Percentiles rank a stretch among this genome's conserved stretches.
Evolutionary conservation across 2,888 invertebrate species (phyloP).

Genomic region (Parelbella ahira): DNA sequence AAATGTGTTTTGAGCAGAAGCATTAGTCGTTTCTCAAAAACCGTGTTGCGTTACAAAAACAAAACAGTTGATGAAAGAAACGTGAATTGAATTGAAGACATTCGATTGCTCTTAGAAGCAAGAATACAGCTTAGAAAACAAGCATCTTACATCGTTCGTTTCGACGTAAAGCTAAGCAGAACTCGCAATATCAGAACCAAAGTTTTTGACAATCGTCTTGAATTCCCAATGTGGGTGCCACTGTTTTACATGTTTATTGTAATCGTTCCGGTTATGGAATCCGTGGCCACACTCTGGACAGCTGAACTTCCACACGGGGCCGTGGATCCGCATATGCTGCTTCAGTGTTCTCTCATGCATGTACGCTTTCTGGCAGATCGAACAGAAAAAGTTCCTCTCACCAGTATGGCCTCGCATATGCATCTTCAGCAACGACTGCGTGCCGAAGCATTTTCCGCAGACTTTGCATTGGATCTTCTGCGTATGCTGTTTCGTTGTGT

Average conservation of each 20-base stretch:
- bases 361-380: constrained; percentile 63
- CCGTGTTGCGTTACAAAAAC: no score
- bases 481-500: constrained; percentile 65
- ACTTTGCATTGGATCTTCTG: constrained; percentile 64
- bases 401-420: constrained; percentile 65
- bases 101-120: no score
- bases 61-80: no score
- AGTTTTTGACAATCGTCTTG: constrained; percentile 54
- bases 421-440: constrained; percentile 59
- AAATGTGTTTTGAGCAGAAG: no score
- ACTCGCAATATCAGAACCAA: constrained; percentile 38
- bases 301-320: constrained; percentile 54
- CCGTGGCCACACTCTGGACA: constrained; percentile 63
- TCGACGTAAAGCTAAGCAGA: neutral
- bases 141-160: no score
- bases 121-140: no score
- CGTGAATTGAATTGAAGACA: no score
- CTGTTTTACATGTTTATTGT: constrained; percentile 63
- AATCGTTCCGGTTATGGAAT: constrained; percentile 61
- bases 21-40: no score
- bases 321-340: constrained; percentile 68
- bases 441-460: constrained; percentile 68
- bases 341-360: constrained; percentile 66
- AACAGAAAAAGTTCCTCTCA: constrained; percentile 63
- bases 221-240: constrained; percentile 69